A percentile compares a stretch with the other conserved stretches of the same genome.
phyloP scores from a whole-genome alignment of 2,113 vertebrate genomes.

The Xenopus borealis region DNA sequence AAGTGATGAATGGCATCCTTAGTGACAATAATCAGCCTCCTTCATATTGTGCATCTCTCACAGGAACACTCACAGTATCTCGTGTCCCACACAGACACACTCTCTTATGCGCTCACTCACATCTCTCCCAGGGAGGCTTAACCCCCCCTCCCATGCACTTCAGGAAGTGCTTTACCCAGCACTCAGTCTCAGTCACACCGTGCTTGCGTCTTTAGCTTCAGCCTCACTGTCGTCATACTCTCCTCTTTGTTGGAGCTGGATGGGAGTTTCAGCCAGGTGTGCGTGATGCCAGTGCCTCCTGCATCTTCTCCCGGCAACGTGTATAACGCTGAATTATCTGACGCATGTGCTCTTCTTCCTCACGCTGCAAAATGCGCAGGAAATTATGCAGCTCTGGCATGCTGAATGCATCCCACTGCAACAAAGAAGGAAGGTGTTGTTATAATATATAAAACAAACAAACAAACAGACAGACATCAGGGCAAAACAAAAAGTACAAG shows the following conservation, averaged over 20 bases:
- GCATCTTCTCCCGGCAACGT: slow-evolving; percentile 65
- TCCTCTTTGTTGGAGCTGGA: slow-evolving; percentile 11
- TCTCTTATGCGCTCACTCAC: slow-evolving; percentile 34
- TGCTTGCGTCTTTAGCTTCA: slow-evolving; percentile 20
- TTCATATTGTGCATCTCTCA: background rate
- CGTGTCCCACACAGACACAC: slow-evolving; percentile 32
- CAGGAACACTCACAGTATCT: rapidly evolving
- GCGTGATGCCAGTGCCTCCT: slow-evolving; percentile 72
- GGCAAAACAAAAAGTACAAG: too few relatives aligned
- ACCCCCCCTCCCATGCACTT: background rate
- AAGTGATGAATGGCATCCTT: background rate
- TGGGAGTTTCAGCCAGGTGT: slow-evolving; percentile 72
- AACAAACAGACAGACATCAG: too few relatives aligned
- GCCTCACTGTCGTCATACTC: slow-evolving; percentile 35
- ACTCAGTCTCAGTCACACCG: slow-evolving; percentile 37
- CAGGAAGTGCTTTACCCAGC: background rate
- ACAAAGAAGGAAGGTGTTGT: background rate
- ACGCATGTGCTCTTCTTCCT: slow-evolving; percentile 87
- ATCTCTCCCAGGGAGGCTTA: slow-evolving; percentile 20
- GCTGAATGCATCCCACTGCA: slow-evolving; percentile 91
- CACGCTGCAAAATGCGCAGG: slow-evolving; percentile 84
- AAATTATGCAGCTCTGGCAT: slow-evolving; percentile 91
- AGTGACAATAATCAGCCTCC: slow-evolving; percentile 12
- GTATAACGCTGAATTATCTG: slow-evolving; percentile 82
- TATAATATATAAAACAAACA: too few relatives aligned